These are phyloP conservation scores for Petrocephalus sullivani DNA, from an alignment of 2,797 vertebrate genomes.

Conservation along the genomic window DNA sequence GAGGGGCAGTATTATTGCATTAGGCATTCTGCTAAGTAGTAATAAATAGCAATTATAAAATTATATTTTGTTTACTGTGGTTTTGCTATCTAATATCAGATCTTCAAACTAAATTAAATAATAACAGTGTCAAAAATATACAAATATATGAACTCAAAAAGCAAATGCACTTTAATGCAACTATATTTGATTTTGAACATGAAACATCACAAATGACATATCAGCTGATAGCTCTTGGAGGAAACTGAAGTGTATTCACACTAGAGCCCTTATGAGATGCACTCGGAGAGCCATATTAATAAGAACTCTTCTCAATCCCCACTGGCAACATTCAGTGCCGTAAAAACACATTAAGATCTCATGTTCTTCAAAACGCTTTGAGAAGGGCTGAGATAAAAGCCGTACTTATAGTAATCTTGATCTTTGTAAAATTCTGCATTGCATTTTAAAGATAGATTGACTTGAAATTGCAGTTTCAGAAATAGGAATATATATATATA, in stretches of 20 bases:
- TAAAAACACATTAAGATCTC: conserved; percentile 19
- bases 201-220: not conserved
- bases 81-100: not conserved
- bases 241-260: not conserved
- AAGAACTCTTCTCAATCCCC: conserved; percentile 8
- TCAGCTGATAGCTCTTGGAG: not conserved
- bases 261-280: conserved; percentile 5
- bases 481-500: not conserved
- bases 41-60: not conserved
- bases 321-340: conserved; percentile 6
- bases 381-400: conserved; percentile 13
- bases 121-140: not conserved
- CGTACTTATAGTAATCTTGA: conserved; percentile 8
- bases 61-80: not conserved
- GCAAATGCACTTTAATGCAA: not conserved
- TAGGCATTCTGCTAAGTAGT: not conserved
- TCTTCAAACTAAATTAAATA: not conserved
- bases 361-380: not conserved
- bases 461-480: not conserved
- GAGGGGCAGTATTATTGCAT: not conserved
- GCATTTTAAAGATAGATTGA: not conserved
- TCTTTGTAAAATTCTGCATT: conserved; percentile 6
- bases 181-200: not conserved
- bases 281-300: conserved; percentile 16
- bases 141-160: not conserved